Percentiles rank a stretch among this genome's conserved stretches.
Conservation (phyloP, 2,113 vertebrate genomes). For the Eretmochelys imbricata region DNA sequence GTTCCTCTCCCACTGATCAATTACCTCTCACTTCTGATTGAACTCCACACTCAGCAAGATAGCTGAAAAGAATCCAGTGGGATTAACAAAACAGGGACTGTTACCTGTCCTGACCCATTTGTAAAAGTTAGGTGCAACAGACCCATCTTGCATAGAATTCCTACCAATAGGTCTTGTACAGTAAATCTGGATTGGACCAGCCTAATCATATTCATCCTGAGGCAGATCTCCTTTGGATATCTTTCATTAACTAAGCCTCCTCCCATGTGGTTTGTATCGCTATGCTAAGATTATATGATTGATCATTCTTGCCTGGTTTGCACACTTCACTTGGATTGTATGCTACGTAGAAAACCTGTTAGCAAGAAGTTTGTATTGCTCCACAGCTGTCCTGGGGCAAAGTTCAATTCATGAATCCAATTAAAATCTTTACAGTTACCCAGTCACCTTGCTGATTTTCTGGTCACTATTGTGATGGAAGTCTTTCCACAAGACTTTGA, state of each 20-base stretch:
- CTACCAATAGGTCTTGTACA: not conserved
- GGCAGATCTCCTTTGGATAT: not conserved
- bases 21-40: not conserved
- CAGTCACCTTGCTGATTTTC: slow-evolving; percentile 9
- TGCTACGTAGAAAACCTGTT: not conserved
- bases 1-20: not conserved
- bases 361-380: not conserved
- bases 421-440: not conserved
- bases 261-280: not conserved
- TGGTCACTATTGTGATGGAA: not conserved
- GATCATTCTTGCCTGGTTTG: not conserved
- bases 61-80: not conserved
- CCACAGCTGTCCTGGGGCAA: not conserved
- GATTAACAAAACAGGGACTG: not conserved
- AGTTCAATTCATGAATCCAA: not conserved
- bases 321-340: not conserved
- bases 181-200: not conserved
- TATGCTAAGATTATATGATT: not conserved
- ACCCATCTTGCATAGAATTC: not conserved
- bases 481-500: not conserved
- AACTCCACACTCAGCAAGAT: not conserved
- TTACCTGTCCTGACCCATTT: not conserved
- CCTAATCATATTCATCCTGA: not conserved
- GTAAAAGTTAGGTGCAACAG: not conserved
- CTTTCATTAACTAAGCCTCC: not conserved